Evolutionary conservation across 1,140 invertebrate species (phyloP).

Genomic region (Drosophila lowei): DNA sequence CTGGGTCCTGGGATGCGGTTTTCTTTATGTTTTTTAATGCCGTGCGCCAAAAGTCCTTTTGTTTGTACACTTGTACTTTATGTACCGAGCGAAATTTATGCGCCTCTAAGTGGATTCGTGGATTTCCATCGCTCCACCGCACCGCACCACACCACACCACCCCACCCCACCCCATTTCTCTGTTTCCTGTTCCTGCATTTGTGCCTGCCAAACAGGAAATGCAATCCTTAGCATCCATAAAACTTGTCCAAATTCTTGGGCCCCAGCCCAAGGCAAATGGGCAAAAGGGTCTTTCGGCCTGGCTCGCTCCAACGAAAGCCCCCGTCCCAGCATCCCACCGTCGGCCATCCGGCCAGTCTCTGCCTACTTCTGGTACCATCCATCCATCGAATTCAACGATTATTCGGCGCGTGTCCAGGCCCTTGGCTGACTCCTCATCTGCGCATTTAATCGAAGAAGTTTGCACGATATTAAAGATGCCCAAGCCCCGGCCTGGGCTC

Average conservation of each 20-base stretch:
- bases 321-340: not conserved
- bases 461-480: conserved; percentile 27
- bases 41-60: conserved; percentile 74
- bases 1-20: conserved; percentile 41
- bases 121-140: conserved; percentile 46
- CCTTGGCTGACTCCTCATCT: conserved; percentile 32
- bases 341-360: too few relatives aligned
- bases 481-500: not conserved
- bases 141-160: not conserved
- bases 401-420: conserved; percentile 67
- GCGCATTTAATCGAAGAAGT: conserved; percentile 69
- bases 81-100: conserved; percentile 72
- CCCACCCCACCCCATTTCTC: conserved; percentile 28
- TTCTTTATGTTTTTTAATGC: conserved; percentile 56
- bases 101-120: conserved; percentile 79
- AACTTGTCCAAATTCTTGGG: conserved; percentile 52
- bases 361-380: too few relatives aligned
- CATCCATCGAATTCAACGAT: conserved; percentile 55
- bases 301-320: not conserved
- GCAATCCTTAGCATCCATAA: conserved; percentile 59
- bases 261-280: not conserved
- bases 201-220: conserved; percentile 65
- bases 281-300: too few relatives aligned
- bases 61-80: conserved; percentile 78
- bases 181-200: conserved; percentile 55